phyloP scores from a whole-genome alignment of 2,888 invertebrate genomes.

The Macaria notata region DNA sequence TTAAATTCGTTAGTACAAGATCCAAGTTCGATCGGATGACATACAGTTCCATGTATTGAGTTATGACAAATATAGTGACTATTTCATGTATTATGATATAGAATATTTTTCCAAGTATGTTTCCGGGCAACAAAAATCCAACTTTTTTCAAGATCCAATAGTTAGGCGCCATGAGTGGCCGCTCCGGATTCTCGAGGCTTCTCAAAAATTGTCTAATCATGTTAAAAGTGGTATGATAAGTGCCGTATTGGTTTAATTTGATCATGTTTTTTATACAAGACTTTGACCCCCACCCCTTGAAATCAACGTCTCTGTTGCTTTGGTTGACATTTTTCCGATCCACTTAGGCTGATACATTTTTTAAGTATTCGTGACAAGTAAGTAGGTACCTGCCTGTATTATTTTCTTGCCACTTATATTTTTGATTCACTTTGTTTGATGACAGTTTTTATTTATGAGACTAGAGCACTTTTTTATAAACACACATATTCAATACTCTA shows the following conservation, averaged over 20 bases:
- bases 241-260: constrained; percentile 13
- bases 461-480: too few relatives aligned
- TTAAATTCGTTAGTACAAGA: constrained; percentile 62
- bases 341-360: constrained; percentile 19
- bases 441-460: too few relatives aligned
- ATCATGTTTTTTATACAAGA: constrained; percentile 32
- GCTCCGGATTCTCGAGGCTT: constrained; percentile 52
- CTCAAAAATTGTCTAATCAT: constrained; percentile 36
- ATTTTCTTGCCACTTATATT: too few relatives aligned
- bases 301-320: constrained; percentile 1
- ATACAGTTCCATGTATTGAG: constrained; percentile 64
- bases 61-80: constrained; percentile 55
- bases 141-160: constrained; percentile 56
- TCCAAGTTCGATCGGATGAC: constrained; percentile 59
- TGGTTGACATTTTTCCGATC: constrained; percentile 9
- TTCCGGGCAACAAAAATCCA: constrained; percentile 58
- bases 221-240: constrained; percentile 20
- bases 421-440: too few relatives aligned
- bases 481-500: too few relatives aligned
- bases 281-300: constrained; percentile 17
- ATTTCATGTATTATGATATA: constrained; percentile 53
- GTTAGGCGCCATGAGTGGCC: constrained; percentile 61
- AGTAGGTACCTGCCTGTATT: too few relatives aligned
- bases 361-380: constrained; percentile 14
- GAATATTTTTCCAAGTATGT: constrained; percentile 36